Percentiles rank a stretch among this genome's conserved stretches.
These are phyloP conservation scores for Andrena camellia DNA, from an alignment of 2,888 invertebrate species.

Conservation along the genomic window DNA sequence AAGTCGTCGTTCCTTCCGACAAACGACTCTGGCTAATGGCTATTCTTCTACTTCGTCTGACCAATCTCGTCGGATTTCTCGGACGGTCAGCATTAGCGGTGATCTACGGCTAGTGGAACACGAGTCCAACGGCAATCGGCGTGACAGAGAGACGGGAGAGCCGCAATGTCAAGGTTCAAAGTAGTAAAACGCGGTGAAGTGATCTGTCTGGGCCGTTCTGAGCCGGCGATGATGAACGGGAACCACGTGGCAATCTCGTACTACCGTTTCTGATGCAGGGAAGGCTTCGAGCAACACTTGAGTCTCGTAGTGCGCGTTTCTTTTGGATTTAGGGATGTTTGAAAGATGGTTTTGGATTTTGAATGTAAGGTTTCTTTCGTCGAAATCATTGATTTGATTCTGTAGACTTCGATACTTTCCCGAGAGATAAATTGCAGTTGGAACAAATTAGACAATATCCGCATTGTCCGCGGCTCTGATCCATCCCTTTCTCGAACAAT, in stretches of 20 bases:
- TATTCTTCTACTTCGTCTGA: slow-evolving; percentile 47
- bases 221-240: slow-evolving; percentile 15
- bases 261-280: neutral
- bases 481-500: neutral
- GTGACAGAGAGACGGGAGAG: slow-evolving; percentile 25
- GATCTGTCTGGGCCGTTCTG: slow-evolving; percentile 9
- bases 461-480: neutral
- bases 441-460: neutral
- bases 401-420: too few relatives aligned
- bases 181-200: slow-evolving; percentile 15
- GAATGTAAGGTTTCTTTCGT: too few relatives aligned
- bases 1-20: slow-evolving; percentile 29
- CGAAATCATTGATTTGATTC: too few relatives aligned
- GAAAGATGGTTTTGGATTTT: neutral
- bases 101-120: slow-evolving; percentile 13
- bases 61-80: slow-evolving; percentile 53
- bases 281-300: slow-evolving; percentile 5
- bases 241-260: slow-evolving; percentile 14
- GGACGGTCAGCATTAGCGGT: slow-evolving; percentile 40
- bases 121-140: slow-evolving; percentile 1
- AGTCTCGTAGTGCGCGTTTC: neutral
- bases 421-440: too few relatives aligned
- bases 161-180: slow-evolving; percentile 60
- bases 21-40: slow-evolving; percentile 44
- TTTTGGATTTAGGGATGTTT: neutral